phyloP scores from a whole-genome alignment of 35 echinoderm and acorn worm species.

The Chiridota heheva region DNA sequence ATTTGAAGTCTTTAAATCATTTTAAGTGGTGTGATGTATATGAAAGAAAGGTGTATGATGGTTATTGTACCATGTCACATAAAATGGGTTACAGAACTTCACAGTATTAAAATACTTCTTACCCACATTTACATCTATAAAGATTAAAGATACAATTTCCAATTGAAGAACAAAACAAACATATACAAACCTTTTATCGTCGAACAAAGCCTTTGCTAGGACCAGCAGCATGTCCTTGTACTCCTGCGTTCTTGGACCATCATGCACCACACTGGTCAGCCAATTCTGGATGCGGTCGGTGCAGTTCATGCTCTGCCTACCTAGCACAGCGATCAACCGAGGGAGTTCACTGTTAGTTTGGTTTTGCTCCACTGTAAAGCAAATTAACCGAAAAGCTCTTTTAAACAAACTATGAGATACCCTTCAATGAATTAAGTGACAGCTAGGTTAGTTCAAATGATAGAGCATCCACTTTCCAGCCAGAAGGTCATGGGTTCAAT shows the following conservation, averaged over 20 bases:
- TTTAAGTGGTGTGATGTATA: too few species aligned
- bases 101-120: too few species aligned
- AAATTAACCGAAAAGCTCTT: neutral
- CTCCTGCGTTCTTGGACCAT: constrained; percentile 79
- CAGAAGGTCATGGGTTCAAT: too few species aligned
- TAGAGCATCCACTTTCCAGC: too few species aligned
- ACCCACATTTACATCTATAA: too few species aligned
- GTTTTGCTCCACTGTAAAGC: constrained; percentile 69
- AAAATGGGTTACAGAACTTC: too few species aligned
- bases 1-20: too few species aligned
- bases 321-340: constrained; percentile 54
- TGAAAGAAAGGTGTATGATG: too few species aligned
- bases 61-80: too few species aligned
- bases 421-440: neutral
- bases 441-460: too few species aligned
- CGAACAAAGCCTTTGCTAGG: constrained; percentile 77
- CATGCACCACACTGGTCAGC: constrained; percentile 77
- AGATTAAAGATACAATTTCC: neutral
- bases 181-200: constrained; percentile 85
- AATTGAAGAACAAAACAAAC: neutral
- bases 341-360: constrained; percentile 78
- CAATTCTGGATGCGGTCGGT: constrained; percentile 67
- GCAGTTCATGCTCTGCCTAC: constrained; percentile 41
- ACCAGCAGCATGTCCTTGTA: constrained; percentile 76
- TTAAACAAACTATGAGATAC: neutral